These are phyloP conservation scores for Nyctereutes procyonoides DNA, from an alignment of 2,113 vertebrate species.

Conservation along the genomic window DNA sequence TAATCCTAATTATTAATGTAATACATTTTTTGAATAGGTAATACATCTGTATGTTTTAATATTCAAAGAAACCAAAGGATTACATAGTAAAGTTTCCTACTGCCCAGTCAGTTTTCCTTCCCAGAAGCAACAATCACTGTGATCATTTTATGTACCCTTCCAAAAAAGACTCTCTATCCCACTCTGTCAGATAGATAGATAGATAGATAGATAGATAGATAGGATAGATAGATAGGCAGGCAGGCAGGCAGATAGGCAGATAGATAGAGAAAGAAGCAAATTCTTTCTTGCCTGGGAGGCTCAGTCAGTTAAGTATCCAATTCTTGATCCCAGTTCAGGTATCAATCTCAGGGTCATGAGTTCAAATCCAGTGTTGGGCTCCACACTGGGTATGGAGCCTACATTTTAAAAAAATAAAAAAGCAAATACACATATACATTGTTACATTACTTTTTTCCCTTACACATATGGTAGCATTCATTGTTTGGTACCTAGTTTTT, in stretches of 20 bases:
- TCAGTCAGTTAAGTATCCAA: background rate
- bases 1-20: conserved; percentile 39
- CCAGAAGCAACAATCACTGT: background rate
- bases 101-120: background rate
- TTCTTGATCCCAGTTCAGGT: background rate
- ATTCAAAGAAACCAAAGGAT: conserved; percentile 49
- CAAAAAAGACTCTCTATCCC: background rate
- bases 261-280: background rate
- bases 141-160: conserved; percentile 21
- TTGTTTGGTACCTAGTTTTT: background rate
- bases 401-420: background rate
- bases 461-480: conserved; percentile 6
- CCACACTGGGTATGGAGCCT: background rate
- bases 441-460: background rate
- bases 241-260: too few species aligned
- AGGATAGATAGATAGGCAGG: too few species aligned
- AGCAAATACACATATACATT: background rate
- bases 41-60: background rate
- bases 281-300: background rate
- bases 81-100: conserved; percentile 6
- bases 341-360: background rate
- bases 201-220: too few species aligned
- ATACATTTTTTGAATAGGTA: background rate
- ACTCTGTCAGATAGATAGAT: too few species aligned
- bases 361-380: background rate